Base-by-base conservation (phyloP, 2,888 invertebrate species). In the Orchesellides sinensis region DNA sequence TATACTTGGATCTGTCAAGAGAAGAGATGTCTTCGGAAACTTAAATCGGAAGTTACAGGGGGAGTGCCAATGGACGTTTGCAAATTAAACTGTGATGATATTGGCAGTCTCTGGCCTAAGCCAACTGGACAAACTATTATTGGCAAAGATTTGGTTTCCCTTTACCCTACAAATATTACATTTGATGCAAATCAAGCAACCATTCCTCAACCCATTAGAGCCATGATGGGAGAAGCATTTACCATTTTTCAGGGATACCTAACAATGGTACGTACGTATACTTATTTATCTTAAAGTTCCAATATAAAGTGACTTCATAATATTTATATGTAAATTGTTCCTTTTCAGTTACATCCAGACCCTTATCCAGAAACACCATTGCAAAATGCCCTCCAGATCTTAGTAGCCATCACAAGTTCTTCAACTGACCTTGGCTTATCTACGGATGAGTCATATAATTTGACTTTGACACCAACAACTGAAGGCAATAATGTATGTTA, bases 101-200 rank as follows among this genome's bases (percentile, higher is more conserved):
- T 92, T 85, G 94, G 94, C 0, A 91, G 92, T 0, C 90, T 95
- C 4, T 95, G 94, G 94, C 95, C 95, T 0, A 90, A 90, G 87
- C 94, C 95, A 0, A 92, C 93, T 0, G 91, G 88, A 17, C 35
- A 35, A 35, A 35, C 35, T 8, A n/a, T n/a, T n/a, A n/a, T n/a
- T n/a, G n/a, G n/a, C n/a, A n/a, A n/a, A n/a, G n/a, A n/a, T n/a
- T 35, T 35, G 35, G 35, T 35, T 12, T 35, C 35, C 6, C 35
- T 35, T 12, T 35, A 12, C 35, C 35, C 35, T 12, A 12, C 6
- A 8, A 35, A 35, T 35, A 35, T 35, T 12, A 12, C 35, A 8
- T 35, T 35, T 35, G 35, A 35, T 12, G n/a, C n/a, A n/a, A 35
- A 12, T 35, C 12, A 8, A 8, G 12, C 6, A 6, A 12, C 8